These are phyloP conservation scores for Melanostoma scalare DNA, from an alignment of 2,888 invertebrate genomes.

Conservation along the genomic window DNA sequence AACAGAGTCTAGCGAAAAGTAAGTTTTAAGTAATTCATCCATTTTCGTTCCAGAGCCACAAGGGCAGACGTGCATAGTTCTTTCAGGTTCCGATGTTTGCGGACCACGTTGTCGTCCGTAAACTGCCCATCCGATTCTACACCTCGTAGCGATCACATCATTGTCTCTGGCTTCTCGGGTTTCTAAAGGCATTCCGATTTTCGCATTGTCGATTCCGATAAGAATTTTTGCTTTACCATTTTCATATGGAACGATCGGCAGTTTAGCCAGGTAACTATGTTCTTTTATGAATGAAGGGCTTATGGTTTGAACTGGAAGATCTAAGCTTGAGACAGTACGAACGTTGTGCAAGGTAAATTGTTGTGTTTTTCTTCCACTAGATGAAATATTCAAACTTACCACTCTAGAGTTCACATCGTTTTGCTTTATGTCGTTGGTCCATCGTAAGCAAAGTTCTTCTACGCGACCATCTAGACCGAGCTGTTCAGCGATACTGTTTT, in stretches of 20 bases:
- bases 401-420: constrained; percentile 51
- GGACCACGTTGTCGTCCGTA: no score
- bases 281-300: constrained; percentile 4
- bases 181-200: constrained; percentile 53
- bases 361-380: not conserved
- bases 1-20: no score
- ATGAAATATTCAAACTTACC: constrained; percentile 47
- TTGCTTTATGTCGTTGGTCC: constrained; percentile 65
- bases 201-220: constrained; percentile 13
- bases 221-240: constrained; percentile 43
- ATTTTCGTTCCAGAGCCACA: no score
- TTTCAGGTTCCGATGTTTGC: no score
- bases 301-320: constrained; percentile 22
- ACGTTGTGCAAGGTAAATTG: constrained; percentile 48
- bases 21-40: no score
- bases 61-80: no score
- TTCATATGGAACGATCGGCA: constrained; percentile 43
- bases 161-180: constrained; percentile 14
- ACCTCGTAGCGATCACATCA: no score
- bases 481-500: constrained; percentile 42
- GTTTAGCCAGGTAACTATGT: constrained; percentile 2
- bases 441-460: no score
- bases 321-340: constrained; percentile 51
- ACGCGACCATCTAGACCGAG: constrained; percentile 42
- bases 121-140: no score